phyloP scores from a whole-genome alignment of 2,113 vertebrate species.

The Myodes glareolus region DNA sequence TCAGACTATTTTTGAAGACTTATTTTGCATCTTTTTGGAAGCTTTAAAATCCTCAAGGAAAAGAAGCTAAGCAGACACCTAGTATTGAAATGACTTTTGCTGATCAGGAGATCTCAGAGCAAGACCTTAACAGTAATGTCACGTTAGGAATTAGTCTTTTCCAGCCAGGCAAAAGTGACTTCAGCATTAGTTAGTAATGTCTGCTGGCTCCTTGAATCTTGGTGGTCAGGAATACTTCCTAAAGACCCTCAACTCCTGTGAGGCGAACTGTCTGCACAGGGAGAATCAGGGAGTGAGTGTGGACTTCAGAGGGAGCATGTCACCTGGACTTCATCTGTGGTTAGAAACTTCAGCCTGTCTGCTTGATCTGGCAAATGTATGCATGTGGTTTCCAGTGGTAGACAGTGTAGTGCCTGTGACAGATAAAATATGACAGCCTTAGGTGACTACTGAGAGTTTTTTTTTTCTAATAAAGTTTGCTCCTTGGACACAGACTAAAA shows the following conservation, averaged over 20 bases:
- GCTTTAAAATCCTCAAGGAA: slow-evolving; percentile 35
- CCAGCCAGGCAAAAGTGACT: neutral
- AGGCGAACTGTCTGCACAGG: neutral
- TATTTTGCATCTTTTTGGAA: neutral
- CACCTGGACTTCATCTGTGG: neutral
- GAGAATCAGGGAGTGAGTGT: neutral
- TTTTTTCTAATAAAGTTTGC: neutral
- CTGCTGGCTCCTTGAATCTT: neutral
- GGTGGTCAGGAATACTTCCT: neutral
- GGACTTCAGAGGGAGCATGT: neutral
- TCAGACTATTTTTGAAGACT: slow-evolving; percentile 48
- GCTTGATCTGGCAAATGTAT: slow-evolving; percentile 20
- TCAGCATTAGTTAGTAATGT: neutral
- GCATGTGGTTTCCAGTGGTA: slow-evolving; percentile 37
- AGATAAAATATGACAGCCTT: slow-evolving; percentile 9
- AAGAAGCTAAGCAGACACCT: neutral
- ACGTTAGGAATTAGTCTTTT: neutral
- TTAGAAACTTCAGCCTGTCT: neutral
- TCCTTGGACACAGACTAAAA: neutral
- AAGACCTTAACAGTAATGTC: neutral
- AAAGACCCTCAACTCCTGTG: neutral
- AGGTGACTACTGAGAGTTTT: neutral
- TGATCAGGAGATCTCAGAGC: neutral
- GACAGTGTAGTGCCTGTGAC: neutral
- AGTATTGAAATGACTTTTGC: neutral